Evolutionary conservation across 2,888 invertebrate genomes (phyloP).

Genomic region (Campoletis raptor): DNA sequence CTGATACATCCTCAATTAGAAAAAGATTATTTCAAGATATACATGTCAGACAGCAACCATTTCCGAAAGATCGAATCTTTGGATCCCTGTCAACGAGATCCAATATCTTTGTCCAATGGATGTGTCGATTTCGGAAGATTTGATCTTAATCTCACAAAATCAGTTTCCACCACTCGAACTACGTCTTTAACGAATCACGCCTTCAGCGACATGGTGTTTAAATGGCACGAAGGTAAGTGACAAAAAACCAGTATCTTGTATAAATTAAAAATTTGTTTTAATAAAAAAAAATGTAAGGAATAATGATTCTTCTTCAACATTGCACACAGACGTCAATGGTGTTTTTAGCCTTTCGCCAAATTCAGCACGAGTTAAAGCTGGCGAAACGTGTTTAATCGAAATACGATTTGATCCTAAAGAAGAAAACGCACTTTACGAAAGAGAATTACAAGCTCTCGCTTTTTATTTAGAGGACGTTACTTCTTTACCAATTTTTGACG

Average conservation of each 20-base stretch:
- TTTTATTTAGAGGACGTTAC: slow-evolving; percentile 66
- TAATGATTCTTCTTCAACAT: not conserved
- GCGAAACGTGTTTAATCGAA: slow-evolving; percentile 80
- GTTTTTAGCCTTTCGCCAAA: slow-evolving; percentile 80
- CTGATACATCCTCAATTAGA: slow-evolving; percentile 41
- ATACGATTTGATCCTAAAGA: slow-evolving; percentile 80
- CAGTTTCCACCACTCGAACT: slow-evolving; percentile 65
- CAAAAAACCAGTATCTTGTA: not conserved
- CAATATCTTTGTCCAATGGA: slow-evolving; percentile 78
- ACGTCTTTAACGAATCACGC: slow-evolving; percentile 77
- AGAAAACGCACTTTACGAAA: slow-evolving; percentile 76
- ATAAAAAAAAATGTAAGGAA: not conserved
- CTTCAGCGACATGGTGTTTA: slow-evolving; percentile 70
- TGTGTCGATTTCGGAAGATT: slow-evolving; percentile 82
- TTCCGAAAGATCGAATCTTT: slow-evolving; percentile 68
- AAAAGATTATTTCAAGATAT: slow-evolving; percentile 77
- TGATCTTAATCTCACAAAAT: slow-evolving; percentile 52
- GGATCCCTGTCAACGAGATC: slow-evolving; percentile 32
- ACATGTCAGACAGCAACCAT: slow-evolving; percentile 77
- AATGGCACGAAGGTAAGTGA: slow-evolving; percentile 77
- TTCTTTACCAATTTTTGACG: slow-evolving; percentile 36
- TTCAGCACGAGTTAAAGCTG: slow-evolving; percentile 73
- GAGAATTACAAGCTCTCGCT: slow-evolving; percentile 79
- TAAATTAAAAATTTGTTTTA: not conserved
- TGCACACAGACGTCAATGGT: slow-evolving; percentile 75